A percentile compares a stretch with the other conserved stretches of the same genome.
Evolutionary conservation across 2,113 vertebrate species (phyloP).

Genomic region (Mobula birostris): DNA sequence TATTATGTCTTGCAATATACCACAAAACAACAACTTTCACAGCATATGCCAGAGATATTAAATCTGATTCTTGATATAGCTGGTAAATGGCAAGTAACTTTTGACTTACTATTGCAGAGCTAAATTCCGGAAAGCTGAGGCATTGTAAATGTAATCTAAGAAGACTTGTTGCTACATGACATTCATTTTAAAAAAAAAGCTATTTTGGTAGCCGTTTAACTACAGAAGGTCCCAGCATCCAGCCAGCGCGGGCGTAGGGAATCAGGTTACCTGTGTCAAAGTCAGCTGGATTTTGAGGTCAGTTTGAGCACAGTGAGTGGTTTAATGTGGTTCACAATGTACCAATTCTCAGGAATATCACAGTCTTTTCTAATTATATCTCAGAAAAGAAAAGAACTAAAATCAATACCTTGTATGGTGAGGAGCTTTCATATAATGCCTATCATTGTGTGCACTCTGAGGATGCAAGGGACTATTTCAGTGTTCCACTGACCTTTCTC

Average conservation of each 20-base stretch:
- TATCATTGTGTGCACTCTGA: neutral
- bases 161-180: neutral
- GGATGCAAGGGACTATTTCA: neutral
- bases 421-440: neutral
- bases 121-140: slow-evolving; percentile 2
- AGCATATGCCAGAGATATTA: too few species aligned
- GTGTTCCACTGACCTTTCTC: neutral
- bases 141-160: neutral
- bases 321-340: slow-evolving; percentile 4
- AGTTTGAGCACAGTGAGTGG: slow-evolving; percentile 19
- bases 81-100: neutral
- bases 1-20: too few species aligned
- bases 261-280: slow-evolving; percentile 29
- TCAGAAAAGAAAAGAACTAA: neutral
- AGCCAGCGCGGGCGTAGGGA: neutral
- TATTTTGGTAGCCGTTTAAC: neutral
- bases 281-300: slow-evolving; percentile 28
- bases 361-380: slow-evolving; percentile 17
- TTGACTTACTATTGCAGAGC: neutral
- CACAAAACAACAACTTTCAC: too few species aligned
- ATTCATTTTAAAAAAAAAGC: neutral
- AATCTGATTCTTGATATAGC: too few species aligned
- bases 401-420: slow-evolving; percentile 25
- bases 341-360: slow-evolving; percentile 36
- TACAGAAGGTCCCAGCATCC: neutral